phyloP scores from a whole-genome alignment of 2,888 invertebrate species.

The Lithodes maja region DNA sequence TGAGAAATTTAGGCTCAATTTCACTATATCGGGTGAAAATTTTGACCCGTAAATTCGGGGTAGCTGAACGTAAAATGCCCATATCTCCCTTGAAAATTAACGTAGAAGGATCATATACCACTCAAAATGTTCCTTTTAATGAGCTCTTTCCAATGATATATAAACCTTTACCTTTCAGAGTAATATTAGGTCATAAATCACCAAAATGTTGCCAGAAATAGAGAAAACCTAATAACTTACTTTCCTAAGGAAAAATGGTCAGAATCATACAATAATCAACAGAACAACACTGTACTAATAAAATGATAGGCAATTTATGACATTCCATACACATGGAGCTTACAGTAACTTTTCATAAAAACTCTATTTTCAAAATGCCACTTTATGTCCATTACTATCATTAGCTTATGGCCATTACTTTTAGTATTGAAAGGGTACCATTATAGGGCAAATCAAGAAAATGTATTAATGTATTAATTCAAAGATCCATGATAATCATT shows the following conservation, averaged over 20 bases:
- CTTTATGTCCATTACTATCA: neutral
- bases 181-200: neutral
- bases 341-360: neutral
- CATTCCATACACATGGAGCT: conserved; percentile 3
- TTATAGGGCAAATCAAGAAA: neutral
- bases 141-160: neutral
- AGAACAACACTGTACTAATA: neutral
- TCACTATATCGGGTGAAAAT: conserved; percentile 5
- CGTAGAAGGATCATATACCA: conserved; percentile 3
- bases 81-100: neutral
- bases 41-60: conserved; percentile 9
- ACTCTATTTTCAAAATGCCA: conserved; percentile 4
- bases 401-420: neutral
- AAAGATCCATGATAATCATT: neutral
- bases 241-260: neutral
- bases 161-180: neutral
- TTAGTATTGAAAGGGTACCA: no score
- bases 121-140: conserved; percentile 35
- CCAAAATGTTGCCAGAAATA: conserved; percentile 11
- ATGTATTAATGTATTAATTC: neutral
- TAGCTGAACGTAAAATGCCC: neutral
- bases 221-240: neutral
- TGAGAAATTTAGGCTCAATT: conserved; percentile 35
- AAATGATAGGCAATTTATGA: neutral
- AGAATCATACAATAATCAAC: neutral